Conservation (phyloP, 2,797 vertebrate genomes). For the Limnodromus scolopaceus region DNA sequence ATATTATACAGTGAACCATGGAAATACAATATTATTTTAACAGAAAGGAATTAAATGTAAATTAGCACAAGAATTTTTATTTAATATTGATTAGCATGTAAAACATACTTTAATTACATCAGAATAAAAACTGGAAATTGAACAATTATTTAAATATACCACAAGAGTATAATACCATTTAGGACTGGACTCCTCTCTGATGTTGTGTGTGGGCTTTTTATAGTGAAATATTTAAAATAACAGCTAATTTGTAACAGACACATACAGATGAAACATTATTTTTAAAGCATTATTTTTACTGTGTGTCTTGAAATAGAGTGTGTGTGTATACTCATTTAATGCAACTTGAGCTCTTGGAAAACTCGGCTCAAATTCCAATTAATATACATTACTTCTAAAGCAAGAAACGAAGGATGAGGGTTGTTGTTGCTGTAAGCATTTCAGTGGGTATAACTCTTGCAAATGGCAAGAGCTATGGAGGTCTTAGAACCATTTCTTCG, state of each 20-base stretch:
- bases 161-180: slow-evolving; percentile 25
- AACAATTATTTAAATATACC: slow-evolving; percentile 58
- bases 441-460: not conserved
- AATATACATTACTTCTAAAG: slow-evolving; percentile 35
- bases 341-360: slow-evolving; percentile 27
- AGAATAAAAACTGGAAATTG: slow-evolving; percentile 42
- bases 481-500: not conserved
- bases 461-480: not conserved
- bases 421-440: not conserved
- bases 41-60: not conserved
- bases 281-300: slow-evolving; percentile 47
- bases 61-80: slow-evolving; percentile 30
- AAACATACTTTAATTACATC: slow-evolving; percentile 6
- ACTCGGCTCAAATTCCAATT: not conserved
- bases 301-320: slow-evolving; percentile 19
- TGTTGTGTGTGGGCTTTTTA: slow-evolving; percentile 15
- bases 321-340: slow-evolving; percentile 20
- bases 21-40: slow-evolving; percentile 6
- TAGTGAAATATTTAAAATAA: slow-evolving; percentile 56
- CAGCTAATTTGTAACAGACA: slow-evolving; percentile 64
- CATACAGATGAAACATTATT: slow-evolving; percentile 67
- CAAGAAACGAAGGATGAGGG: not conserved
- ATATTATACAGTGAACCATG: not conserved
- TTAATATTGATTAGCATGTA: slow-evolving; percentile 30
- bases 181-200: slow-evolving; percentile 12